Percentiles rank a stretch among this genome's conserved stretches.
These are phyloP conservation scores for Rhabditoides inermis DNA, from an alignment of 2,888 invertebrate species.

Conservation along the genomic window DNA sequence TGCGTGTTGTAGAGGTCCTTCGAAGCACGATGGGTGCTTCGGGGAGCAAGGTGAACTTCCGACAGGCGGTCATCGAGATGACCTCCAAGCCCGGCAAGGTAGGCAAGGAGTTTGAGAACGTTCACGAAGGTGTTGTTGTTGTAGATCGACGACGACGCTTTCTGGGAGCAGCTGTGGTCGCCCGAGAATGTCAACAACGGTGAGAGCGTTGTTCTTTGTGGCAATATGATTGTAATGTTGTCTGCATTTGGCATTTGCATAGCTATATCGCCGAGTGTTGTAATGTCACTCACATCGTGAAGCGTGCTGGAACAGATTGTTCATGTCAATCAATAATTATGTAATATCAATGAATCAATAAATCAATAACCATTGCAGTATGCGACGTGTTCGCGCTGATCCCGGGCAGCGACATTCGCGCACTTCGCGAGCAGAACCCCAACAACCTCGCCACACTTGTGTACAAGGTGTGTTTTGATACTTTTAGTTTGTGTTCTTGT, in stretches of 20 bases:
- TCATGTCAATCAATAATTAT: too few species aligned
- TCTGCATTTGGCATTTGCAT: too few species aligned
- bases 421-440: conserved; percentile 58
- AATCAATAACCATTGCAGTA: too few species aligned
- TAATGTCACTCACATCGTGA: too few species aligned
- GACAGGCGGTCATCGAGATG: conserved; percentile 92
- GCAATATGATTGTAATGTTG: too few species aligned
- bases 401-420: conserved; percentile 79
- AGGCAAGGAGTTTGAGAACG: conserved; percentile 2
- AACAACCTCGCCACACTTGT: conserved; percentile 92
- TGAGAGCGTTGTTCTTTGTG: too few species aligned
- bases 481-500: too few species aligned
- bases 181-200: conserved; percentile 80
- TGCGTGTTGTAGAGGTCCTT: too few species aligned
- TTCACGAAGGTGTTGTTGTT: background rate
- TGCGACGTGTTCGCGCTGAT: conserved; percentile 93
- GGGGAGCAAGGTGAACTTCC: conserved; percentile 92
- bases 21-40: conserved; percentile 94
- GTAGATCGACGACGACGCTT: conserved; percentile 66
- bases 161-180: conserved; percentile 99
- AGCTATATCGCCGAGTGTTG: too few species aligned
- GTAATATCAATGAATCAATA: too few species aligned
- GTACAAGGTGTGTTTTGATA: too few species aligned
- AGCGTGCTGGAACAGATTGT: too few species aligned
- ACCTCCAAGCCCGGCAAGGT: conserved; percentile 74